A percentile compares a stretch with the other conserved stretches of the same genome.
Evolutionary conservation across 2,113 vertebrate genomes (phyloP).

Genomic region (Solea senegalensis): DNA sequence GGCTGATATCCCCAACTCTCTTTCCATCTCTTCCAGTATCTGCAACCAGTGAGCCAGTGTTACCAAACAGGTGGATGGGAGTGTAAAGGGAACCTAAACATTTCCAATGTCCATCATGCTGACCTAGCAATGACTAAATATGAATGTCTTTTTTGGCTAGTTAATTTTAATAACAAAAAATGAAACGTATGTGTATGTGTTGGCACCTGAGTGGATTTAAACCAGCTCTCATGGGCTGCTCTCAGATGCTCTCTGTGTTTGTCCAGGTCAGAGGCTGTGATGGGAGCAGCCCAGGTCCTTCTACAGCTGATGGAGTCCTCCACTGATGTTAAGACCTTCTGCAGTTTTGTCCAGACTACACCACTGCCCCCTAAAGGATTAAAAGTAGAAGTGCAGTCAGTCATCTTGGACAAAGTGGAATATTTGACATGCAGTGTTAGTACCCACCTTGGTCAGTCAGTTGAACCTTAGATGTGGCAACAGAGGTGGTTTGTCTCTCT

Average conservation of each 20-base stretch:
- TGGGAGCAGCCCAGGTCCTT: constrained; percentile 69
- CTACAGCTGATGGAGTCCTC: constrained; percentile 83
- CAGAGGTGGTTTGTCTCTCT: constrained; percentile 37
- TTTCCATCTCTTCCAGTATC: constrained; percentile 85
- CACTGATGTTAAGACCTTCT: constrained; percentile 84
- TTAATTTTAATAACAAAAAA: neutral
- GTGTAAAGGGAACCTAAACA: constrained; percentile 6
- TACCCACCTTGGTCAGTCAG: constrained; percentile 51
- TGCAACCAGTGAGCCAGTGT: constrained; percentile 45
- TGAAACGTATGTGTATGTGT: neutral
- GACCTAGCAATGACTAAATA: neutral
- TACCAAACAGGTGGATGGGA: neutral
- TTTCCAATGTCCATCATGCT: neutral
- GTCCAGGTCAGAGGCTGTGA: constrained; percentile 56
- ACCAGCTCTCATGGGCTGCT: constrained; percentile 75
- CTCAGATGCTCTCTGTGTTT: constrained; percentile 56
- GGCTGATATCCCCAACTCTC: constrained; percentile 69
- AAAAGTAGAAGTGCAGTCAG: constrained; percentile 6
- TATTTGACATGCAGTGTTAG: neutral
- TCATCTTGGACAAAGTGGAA: neutral
- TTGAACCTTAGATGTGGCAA: constrained; percentile 41
- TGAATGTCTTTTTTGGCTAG: neutral
- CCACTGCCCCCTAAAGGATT: constrained; percentile 44
- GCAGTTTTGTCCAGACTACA: constrained; percentile 82
- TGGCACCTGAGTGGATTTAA: constrained; percentile 73